Percentiles rank a stretch among this genome's conserved stretches.
phyloP scores from a whole-genome alignment of 2,797 vertebrate species.

The Mormyrus proboscirostris region DNA sequence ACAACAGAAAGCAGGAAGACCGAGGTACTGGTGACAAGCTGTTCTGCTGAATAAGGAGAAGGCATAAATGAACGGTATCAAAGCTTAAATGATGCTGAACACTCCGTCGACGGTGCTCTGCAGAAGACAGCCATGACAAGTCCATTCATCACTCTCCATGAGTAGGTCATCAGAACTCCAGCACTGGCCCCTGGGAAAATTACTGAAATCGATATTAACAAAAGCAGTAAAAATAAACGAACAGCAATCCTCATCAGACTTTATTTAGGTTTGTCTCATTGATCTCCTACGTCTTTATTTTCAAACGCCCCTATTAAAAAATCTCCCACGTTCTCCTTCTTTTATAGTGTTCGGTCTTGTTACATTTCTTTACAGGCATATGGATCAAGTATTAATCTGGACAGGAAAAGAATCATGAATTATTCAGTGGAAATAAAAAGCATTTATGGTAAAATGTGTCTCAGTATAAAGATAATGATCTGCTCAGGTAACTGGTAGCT shows the following conservation, averaged over 20 bases:
- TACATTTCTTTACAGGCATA: neutral
- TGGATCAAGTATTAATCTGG: neutral
- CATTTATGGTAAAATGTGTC: neutral
- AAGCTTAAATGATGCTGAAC: neutral
- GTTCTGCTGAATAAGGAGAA: neutral
- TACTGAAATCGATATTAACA: neutral
- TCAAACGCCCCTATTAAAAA: neutral
- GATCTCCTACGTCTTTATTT: neutral
- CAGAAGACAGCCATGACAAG: neutral
- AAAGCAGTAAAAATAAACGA: neutral
- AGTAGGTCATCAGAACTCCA: neutral
- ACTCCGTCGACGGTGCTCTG: neutral
- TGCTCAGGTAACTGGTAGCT: neutral
- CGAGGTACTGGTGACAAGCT: neutral
- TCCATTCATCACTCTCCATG: neutral
- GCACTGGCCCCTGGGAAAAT: neutral
- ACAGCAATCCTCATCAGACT: neutral
- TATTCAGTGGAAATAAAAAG: neutral
- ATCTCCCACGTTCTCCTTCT: neutral
- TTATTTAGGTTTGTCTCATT: neutral
- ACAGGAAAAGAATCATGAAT: neutral
- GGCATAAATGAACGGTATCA: neutral
- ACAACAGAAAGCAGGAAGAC: neutral
- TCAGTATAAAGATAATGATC: neutral
- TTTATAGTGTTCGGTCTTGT: neutral